Percentiles rank a stretch among this genome's conserved stretches.
Conservation (phyloP, 2,113 vertebrate genomes). For the Asarcornis scutulata region DNA sequence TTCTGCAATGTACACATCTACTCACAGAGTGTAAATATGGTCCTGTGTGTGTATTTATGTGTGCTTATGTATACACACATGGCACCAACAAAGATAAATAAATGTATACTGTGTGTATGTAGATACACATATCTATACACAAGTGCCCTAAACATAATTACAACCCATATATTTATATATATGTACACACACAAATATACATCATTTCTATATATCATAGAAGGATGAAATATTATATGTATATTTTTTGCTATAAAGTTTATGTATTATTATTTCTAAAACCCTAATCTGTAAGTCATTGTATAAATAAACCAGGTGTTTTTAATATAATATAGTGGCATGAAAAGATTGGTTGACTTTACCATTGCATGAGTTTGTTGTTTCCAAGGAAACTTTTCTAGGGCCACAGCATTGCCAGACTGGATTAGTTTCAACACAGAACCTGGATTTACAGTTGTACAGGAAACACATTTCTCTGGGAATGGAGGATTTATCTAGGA, state of each 20-base stretch:
- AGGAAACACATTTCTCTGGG: conserved; percentile 64
- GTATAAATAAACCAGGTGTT: conserved; percentile 85
- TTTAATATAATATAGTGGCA: conserved; percentile 78
- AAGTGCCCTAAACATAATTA: conserved; percentile 60
- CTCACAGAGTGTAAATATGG: conserved; percentile 65
- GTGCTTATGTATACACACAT: conserved; percentile 36
- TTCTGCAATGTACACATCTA: conserved; percentile 12
- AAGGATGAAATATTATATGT: conserved; percentile 81
- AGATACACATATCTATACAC: conserved; percentile 11
- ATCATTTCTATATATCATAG: conserved; percentile 78
- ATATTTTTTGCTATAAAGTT: conserved; percentile 85
- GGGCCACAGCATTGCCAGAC: conserved; percentile 50
- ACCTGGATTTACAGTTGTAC: conserved; percentile 62
- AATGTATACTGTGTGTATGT: conserved; percentile 22
- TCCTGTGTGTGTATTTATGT: conserved; percentile 52
- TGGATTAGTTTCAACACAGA: conserved; percentile 70
- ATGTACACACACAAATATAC: conserved; percentile 56
- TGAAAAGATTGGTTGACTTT: conserved; percentile 61
- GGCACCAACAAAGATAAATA: conserved; percentile 51
- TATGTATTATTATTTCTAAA: conserved; percentile 80
- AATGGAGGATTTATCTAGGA: conserved; percentile 59
- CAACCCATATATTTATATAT: conserved; percentile 72
- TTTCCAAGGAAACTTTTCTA: conserved; percentile 62
- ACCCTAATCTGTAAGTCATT: conserved; percentile 81
- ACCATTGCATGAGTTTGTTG: conserved; percentile 5